Conservation (phyloP, 2,113 vertebrate genomes). For the Micronycteris hirsuta region DNA sequence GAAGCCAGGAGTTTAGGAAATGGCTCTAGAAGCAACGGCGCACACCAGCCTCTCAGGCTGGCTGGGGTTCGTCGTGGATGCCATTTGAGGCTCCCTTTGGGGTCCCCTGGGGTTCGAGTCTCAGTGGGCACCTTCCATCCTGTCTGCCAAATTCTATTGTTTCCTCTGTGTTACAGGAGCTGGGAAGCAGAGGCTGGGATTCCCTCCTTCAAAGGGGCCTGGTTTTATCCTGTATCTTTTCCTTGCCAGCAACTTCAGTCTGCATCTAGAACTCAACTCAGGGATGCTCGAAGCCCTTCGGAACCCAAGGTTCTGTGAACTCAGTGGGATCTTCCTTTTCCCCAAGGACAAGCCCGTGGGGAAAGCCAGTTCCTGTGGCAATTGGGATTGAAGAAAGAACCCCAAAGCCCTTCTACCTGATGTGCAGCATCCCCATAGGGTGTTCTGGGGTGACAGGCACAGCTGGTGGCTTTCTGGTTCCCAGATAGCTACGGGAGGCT, state of each 20-base stretch:
- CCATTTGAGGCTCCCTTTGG: not conserved
- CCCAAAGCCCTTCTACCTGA: not conserved
- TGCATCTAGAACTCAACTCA: not conserved
- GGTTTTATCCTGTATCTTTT: not conserved
- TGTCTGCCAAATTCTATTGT: constrained; percentile 40
- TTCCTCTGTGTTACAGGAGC: not conserved
- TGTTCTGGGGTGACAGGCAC: not conserved
- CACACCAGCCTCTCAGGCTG: not conserved
- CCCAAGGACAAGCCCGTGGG: not conserved
- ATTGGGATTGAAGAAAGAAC: not conserved
- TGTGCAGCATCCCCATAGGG: not conserved
- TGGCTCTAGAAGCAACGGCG: not conserved
- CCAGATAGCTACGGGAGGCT: not conserved
- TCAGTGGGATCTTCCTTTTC: not conserved
- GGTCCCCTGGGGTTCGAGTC: constrained; percentile 21
- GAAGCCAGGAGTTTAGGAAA: constrained; percentile 49
- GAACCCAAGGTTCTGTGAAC: not conserved
- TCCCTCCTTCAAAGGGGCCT: not conserved
- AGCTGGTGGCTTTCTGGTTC: not conserved
- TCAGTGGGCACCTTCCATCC: not conserved
- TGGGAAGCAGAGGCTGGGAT: not conserved
- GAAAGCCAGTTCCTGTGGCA: not conserved
- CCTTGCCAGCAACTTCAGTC: not conserved
- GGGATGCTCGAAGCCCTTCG: not conserved
- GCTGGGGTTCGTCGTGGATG: not conserved